Percentiles rank a stretch among this genome's conserved stretches.
Evolutionary conservation across 1,140 invertebrate species (phyloP).

Genomic region (Apis laboriosa): DNA sequence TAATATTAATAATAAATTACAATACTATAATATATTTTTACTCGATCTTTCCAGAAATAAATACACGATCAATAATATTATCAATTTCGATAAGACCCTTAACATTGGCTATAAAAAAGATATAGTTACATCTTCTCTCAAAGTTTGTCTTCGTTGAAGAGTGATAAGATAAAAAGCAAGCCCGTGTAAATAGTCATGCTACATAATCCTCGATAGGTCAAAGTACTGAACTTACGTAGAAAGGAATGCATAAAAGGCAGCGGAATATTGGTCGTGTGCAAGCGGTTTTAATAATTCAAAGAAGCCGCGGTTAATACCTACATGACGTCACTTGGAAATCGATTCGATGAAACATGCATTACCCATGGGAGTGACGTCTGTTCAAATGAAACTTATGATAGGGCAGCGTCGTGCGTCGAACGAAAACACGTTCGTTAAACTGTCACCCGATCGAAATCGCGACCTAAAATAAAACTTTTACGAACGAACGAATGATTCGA

Average conservation of each 20-base stretch:
- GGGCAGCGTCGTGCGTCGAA: constrained; percentile 4
- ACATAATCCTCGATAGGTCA: constrained; percentile 56
- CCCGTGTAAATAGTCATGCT: background rate
- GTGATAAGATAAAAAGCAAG: background rate
- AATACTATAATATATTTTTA: too few relatives aligned
- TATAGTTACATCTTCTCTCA: background rate
- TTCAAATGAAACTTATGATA: constrained; percentile 62
- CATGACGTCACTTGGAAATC: constrained; percentile 73
- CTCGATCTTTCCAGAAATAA: too few relatives aligned
- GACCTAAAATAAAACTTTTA: constrained; percentile 51
- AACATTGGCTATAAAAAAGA: background rate
- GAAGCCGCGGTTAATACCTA: constrained; percentile 61
- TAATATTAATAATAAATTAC: too few relatives aligned
- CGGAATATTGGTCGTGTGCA: constrained; percentile 10
- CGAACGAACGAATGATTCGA: background rate
- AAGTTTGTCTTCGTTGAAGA: background rate
- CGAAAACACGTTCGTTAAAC: constrained; percentile 49
- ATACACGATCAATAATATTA: background rate
- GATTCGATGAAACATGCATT: constrained; percentile 73
- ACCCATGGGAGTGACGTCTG: constrained; percentile 68
- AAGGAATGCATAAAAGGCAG: constrained; percentile 36
- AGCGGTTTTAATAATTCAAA: constrained; percentile 61
- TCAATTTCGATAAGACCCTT: too few relatives aligned
- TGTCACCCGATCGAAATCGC: constrained; percentile 47
- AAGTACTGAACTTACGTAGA: constrained; percentile 60